Conservation (phyloP, 2,113 vertebrate species). For the Cottus gobio region DNA sequence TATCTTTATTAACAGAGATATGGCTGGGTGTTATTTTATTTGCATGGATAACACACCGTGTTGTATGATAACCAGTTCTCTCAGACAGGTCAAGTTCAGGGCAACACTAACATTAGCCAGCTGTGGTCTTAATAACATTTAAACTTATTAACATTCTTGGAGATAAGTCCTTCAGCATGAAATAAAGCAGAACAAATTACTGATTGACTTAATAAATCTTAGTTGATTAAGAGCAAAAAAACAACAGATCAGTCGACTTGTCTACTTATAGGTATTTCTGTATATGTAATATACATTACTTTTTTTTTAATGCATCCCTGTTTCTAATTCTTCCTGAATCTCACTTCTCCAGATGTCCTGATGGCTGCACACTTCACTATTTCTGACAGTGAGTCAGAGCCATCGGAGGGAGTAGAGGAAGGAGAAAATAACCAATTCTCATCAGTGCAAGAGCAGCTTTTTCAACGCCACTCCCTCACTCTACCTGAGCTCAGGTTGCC, state of each 20-base stretch:
- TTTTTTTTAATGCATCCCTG: no score
- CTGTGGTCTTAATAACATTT: not conserved
- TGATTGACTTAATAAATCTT: not conserved
- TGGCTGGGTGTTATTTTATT: not conserved
- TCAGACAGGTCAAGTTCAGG: conserved; percentile 5
- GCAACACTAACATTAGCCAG: not conserved
- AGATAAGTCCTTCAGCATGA: not conserved
- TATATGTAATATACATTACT: not conserved
- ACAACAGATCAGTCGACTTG: not conserved
- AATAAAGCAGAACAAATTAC: not conserved
- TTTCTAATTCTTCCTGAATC: not conserved
- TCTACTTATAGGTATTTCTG: not conserved
- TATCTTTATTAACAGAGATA: not conserved
- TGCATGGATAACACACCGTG: not conserved
- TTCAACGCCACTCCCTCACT: conserved; percentile 11
- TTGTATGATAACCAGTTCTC: not conserved
- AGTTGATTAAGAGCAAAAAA: not conserved
- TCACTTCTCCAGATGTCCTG: conserved; percentile 66
- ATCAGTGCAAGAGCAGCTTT: not conserved
- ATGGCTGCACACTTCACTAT: conserved; percentile 81
- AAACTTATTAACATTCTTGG: not conserved
- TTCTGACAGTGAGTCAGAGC: conserved; percentile 83
- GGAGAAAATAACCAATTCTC: conserved; percentile 16
- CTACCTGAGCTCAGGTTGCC: conserved; percentile 46
- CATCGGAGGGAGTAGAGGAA: conserved; percentile 75